phyloP scores from a whole-genome alignment of 2,113 vertebrate genomes.

The Antigone vipio region DNA sequence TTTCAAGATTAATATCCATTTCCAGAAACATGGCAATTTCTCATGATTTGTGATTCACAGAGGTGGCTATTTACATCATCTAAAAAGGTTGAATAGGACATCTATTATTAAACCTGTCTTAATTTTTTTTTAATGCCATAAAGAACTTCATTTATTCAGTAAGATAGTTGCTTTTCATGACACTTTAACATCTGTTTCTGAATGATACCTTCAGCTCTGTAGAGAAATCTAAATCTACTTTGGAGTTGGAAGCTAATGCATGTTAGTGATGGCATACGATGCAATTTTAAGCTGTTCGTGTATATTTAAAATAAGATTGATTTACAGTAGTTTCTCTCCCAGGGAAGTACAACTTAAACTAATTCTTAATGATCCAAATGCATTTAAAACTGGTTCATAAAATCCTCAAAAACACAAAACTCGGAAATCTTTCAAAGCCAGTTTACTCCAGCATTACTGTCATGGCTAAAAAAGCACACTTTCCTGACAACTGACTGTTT shows the following conservation, averaged over 20 bases:
- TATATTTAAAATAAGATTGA: constrained; percentile 62
- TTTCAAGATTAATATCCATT: not conserved
- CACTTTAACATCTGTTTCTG: constrained; percentile 64
- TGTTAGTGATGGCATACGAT: constrained; percentile 8
- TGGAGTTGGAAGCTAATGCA: constrained; percentile 39
- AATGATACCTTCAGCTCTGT: constrained; percentile 42
- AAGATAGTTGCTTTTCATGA: constrained; percentile 39
- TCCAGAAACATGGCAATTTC: constrained; percentile 1
- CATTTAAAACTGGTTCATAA: constrained; percentile 52
- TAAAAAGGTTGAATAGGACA: not conserved
- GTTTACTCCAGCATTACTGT: constrained; percentile 5
- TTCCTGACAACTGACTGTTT: not conserved
- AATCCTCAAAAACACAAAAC: constrained; percentile 3
- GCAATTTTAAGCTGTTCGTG: constrained; percentile 51
- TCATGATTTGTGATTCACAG: constrained; percentile 8
- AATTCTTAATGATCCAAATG: constrained; percentile 65
- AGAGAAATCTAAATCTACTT: constrained; percentile 61
- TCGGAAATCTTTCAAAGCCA: not conserved
- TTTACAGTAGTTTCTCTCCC: constrained; percentile 52
- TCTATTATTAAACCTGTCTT: constrained; percentile 23
- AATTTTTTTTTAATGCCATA: not conserved
- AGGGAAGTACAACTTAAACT: constrained; percentile 45
- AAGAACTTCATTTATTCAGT: constrained; percentile 15
- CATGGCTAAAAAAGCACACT: not conserved
- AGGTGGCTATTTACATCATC: not conserved